Evolutionary conservation across 2,888 invertebrate genomes (phyloP).

Genomic region (Drosophila greeni): DNA sequence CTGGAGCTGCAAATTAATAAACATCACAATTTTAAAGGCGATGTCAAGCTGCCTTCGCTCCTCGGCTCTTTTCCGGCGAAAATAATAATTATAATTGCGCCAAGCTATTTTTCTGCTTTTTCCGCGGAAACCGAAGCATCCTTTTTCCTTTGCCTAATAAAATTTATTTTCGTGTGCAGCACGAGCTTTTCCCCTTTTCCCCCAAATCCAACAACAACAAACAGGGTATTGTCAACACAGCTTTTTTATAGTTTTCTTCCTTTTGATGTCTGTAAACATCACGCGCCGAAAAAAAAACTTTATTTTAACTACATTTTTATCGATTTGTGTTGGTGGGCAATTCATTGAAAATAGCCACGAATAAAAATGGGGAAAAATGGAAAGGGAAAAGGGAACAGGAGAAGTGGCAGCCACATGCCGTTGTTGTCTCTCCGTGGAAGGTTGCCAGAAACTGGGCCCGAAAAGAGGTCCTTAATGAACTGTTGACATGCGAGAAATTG

Average conservation of each 20-base stretch:
- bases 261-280: constrained; percentile 48
- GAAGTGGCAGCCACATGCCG: constrained; percentile 19
- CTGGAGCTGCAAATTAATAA: constrained; percentile 57
- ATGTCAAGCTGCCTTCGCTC: constrained; percentile 20
- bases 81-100: constrained; percentile 31
- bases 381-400: not conserved
- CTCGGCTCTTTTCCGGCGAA: not conserved
- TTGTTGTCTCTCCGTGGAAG: constrained; percentile 38
- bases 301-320: constrained; percentile 66
- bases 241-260: constrained; percentile 27
- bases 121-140: constrained; percentile 8
- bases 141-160: constrained; percentile 38
- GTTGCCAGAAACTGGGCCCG: constrained; percentile 4
- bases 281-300: constrained; percentile 48
- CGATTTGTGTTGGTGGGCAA: constrained; percentile 54
- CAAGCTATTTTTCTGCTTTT: not conserved
- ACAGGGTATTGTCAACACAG: constrained; percentile 38
- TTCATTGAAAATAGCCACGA: constrained; percentile 52
- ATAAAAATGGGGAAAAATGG: constrained; percentile 16
- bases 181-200: constrained; percentile 27
- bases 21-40: constrained; percentile 49
- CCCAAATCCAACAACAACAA: constrained; percentile 8
- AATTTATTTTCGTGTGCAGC: constrained; percentile 54
- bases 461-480: constrained; percentile 58
- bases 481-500: constrained; percentile 66